These are phyloP conservation scores for Chaitophorus viminalis DNA, from an alignment of 2,888 invertebrate species.

Conservation along the genomic window DNA sequence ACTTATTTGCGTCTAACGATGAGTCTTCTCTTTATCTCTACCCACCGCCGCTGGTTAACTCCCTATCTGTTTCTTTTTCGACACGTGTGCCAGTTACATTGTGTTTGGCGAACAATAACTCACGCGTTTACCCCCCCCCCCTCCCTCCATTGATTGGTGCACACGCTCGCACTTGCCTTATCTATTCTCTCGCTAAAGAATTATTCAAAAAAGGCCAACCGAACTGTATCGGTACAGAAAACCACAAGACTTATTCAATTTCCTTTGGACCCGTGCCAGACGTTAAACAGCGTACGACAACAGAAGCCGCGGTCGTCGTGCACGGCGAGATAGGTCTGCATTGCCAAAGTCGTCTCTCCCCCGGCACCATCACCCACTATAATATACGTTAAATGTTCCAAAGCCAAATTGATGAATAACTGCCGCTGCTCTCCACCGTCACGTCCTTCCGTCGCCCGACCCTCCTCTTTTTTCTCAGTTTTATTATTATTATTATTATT, in stretches of 20 bases:
- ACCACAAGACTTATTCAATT: conserved; percentile 56
- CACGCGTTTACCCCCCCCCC: conserved; percentile 3
- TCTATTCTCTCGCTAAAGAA: conserved; percentile 45
- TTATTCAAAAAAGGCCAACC: conserved; percentile 51
- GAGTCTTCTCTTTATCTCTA: no score
- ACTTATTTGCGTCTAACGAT: background rate
- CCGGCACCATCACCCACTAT: background rate
- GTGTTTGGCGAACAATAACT: conserved; percentile 19
- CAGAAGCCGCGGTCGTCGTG: background rate
- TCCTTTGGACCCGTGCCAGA: conserved; percentile 50
- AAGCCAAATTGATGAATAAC: conserved; percentile 60
- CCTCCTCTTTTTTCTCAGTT: no score
- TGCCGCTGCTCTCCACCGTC: background rate
- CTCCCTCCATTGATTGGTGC: background rate
- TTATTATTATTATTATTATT: no score
- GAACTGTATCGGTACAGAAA: conserved; percentile 47
- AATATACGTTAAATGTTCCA: conserved; percentile 50
- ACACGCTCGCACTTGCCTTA: background rate
- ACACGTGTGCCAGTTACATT: conserved; percentile 11
- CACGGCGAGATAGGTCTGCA: background rate
- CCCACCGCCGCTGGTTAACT: no score
- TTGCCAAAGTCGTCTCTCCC: conserved; percentile 45
- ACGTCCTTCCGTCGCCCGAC: background rate
- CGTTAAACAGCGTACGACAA: conserved; percentile 30
- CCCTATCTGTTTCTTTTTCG: background rate